A percentile compares a stretch with the other conserved stretches of the same genome.
These are phyloP conservation scores for Laupala kohalensis DNA, from an alignment of 1,140 invertebrate species.

Conservation along the genomic window DNA sequence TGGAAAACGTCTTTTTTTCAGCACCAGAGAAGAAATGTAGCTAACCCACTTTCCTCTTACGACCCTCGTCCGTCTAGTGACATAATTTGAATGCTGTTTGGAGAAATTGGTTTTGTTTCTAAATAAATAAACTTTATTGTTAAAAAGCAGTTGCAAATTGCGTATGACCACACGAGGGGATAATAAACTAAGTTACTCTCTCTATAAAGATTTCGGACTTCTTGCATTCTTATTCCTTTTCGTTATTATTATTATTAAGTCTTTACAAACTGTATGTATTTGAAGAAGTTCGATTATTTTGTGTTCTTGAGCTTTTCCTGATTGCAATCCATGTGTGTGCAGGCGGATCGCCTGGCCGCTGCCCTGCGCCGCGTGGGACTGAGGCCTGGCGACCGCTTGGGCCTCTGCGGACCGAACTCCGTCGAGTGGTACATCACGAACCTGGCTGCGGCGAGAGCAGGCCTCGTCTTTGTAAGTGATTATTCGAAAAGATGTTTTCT, in stretches of 20 bases:
- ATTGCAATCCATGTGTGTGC: background rate
- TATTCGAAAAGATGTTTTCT: background rate
- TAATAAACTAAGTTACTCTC: too few species aligned
- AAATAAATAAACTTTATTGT: too few species aligned
- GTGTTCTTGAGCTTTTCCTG: background rate
- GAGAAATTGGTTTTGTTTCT: too few species aligned
- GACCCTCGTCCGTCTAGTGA: too few species aligned
- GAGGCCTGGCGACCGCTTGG: conserved; percentile 66
- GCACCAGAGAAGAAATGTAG: too few species aligned
- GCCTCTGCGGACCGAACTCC: conserved; percentile 78
- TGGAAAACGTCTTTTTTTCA: too few species aligned
- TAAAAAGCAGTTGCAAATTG: too few species aligned
- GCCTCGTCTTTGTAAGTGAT: conserved; percentile 57
- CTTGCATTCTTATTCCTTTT: too few species aligned
- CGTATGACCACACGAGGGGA: too few species aligned
- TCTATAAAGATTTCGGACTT: too few species aligned
- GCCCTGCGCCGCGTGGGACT: conserved; percentile 66
- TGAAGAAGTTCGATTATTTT: background rate
- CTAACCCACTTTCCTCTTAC: too few species aligned
- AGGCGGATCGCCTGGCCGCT: conserved; percentile 67
- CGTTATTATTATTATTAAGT: background rate
- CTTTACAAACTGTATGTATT: background rate
- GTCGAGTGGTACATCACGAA: conserved; percentile 68
- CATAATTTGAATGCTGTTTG: too few species aligned
- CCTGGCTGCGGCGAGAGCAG: conserved; percentile 65